Evolutionary conservation across 2,113 vertebrate genomes (phyloP), one percentile per base, ranked within the genome.

Genomic region (Poicephalus meyeri): DNA sequence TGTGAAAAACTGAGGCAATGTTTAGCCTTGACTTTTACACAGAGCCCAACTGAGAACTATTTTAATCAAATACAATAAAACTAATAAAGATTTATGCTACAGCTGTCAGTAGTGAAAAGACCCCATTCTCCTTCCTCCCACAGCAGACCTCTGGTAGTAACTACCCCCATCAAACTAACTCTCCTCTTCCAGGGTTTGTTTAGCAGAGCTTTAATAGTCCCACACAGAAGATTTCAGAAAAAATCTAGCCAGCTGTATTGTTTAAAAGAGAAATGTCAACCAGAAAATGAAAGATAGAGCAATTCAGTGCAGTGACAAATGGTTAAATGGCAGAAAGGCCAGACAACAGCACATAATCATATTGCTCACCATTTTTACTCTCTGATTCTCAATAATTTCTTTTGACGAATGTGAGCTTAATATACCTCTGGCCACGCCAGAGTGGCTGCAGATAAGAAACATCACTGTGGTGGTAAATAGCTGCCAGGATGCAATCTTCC

Each of bases 11-110:
- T 50, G 12, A 44, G 56, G 24, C 52, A 69, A 69, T 68, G 78
- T 60, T 56, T 71, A 80, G 39, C 60, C 14, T 80, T 70, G 80
- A 94, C 60, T 95, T 80, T 39, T 39, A 76, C 53, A 44, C 15
- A 52, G 90, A 88, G 18, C 13, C 61, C 73, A 93, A 39, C 84
- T 83, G 83, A 91, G 58, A 91, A 64, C 41, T 80, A 23, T 80
- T 91, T 79, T 76, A 72, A 82, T 55, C 17, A 82, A 76, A 82
- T 24, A 94, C n/a, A 87, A 91, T 82, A 71, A 95, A 92, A 69
- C 50, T 58, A 91, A 87, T 58, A 80, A 73, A 85, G 87, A 76
- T 85, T 85, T 85, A 58, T 52, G 29, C 23, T 80, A 44, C 41
- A 82, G 41, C 53, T 88, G 78, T 77, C 81, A 52, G 11, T 20